Evolutionary conservation across 2,113 vertebrate species (phyloP), one percentile per base, ranked within the genome.

Genomic region (Alethe castanea): DNA sequence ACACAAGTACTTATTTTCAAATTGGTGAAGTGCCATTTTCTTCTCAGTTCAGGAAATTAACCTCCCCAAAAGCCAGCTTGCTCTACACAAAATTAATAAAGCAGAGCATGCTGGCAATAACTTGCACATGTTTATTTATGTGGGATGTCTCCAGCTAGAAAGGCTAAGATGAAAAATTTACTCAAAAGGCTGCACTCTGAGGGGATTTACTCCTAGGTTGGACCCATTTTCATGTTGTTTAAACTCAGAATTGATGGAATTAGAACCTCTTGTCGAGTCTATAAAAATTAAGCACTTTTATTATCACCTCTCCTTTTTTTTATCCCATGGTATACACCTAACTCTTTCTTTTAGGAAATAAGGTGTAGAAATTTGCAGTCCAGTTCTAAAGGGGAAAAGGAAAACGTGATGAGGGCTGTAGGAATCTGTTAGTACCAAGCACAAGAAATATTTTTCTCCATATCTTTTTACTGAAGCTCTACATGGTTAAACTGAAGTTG

Each of bases 81-180:
- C 96, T 95, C 92, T 97, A 96, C 95, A 97, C 95, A 94, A 97
- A 97, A 97, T 97, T 97, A 97, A 97, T 97, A 97, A 97, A 97
- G 96, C 92, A 92, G 95, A 94, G 91, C 93, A 88, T 94, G 90
- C 92, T 92, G 95, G 93, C 94, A 95, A 89, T 96, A 94, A 96
- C 95, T 94, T 90, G 92, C 94, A 96, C 91, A 94, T 97, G 95
- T 97, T 97, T 97, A 92, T 97, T 97, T 97, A 94, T 97, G 92
- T 92, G 93, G 48, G 88, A 89, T 90, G 92, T 97, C 96, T 96
- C 86, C 81, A 65, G 89, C 94, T 90, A 90, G 95, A 94, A 95
- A 92, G 91, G 92, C 95, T 95, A 91, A 93, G 93, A 95, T 94
- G 95, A 97, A 97, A 97, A 96, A 97, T 96, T 76, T 89, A 94